Evolutionary conservation across 1,140 invertebrate genomes (phyloP), one percentile per base, ranked within the genome.

Genomic region (Goniozus legneri): DNA sequence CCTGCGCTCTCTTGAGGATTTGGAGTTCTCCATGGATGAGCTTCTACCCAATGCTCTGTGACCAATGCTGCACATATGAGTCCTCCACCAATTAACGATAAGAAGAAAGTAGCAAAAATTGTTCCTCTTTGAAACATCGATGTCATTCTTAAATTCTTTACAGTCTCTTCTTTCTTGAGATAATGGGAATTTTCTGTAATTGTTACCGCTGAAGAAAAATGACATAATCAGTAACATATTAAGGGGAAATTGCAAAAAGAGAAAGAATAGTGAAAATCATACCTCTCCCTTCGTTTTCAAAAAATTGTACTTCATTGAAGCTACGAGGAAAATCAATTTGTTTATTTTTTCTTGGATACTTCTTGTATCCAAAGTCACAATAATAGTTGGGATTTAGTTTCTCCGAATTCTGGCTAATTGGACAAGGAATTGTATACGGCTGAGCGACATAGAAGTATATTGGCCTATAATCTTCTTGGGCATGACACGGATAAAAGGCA

Each of bases 91-190:
- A 92, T 69, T 63, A 90, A 85, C 44, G 89, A 88, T 4, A 91
- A 83, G 51, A 95, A 86, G 67, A 95, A 94, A 15, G 92, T 95
- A 42, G 88, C 83, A 62, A 92, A 92, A 30, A 95, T 88, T 72
- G 93, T 84, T 16, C 88, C 86, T 50, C 88, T 75, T 60, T 84
- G 84, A 53, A 89, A 87, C 61, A 88, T 71, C 33, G 66, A 67
- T 54, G 66, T 65, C 63, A 69, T 69, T 49, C 64, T 69, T 40
- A 64, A 56, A 44, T 63, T 56, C 22, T 21, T 31, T 15, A 47
- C 49, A 3, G 41, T 44, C 24, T 52, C 47, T 33, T 47, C 53
- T 14, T 47, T 41, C 49, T 50, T 50, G 8, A 47, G 21, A 24
- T 54, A 56, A 19, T 56, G n/a, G n/a, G n/a, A n/a, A n/a, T n/a